Evolutionary conservation across 2,888 invertebrate species (phyloP).

Genomic region (Eurois occulta): DNA sequence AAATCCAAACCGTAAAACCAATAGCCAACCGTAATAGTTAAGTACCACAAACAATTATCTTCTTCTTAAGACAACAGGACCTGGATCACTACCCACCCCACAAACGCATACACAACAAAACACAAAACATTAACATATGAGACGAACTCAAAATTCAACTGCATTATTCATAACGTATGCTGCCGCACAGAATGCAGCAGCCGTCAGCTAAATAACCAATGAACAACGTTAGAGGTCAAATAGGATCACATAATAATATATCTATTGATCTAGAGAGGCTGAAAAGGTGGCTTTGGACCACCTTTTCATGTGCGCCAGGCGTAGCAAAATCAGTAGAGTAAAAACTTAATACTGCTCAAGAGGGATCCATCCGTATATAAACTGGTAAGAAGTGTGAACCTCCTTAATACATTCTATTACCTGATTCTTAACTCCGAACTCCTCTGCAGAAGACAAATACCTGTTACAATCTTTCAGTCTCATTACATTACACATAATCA

Average conservation of each 20-base stretch:
- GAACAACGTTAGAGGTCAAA: slow-evolving; percentile 53
- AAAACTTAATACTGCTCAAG: background rate
- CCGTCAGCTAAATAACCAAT: slow-evolving; percentile 45
- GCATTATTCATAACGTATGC: slow-evolving; percentile 66
- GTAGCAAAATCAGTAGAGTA: too few species aligned
- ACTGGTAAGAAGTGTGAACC: too few species aligned
- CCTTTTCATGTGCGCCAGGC: too few species aligned
- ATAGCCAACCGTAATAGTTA: background rate
- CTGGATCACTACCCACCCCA: slow-evolving; percentile 7
- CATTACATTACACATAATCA: slow-evolving; percentile 6
- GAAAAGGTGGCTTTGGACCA: too few species aligned
- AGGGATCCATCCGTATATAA: too few species aligned
- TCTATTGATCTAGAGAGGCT: too few species aligned
- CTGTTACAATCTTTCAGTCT: background rate
- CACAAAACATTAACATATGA: slow-evolving; percentile 47
- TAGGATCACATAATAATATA: slow-evolving; percentile 37
- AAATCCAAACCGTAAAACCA: background rate
- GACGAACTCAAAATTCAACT: slow-evolving; percentile 64
- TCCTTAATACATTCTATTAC: too few species aligned
- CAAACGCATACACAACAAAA: slow-evolving; percentile 19
- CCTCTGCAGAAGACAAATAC: too few species aligned
- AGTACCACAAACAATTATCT: background rate
- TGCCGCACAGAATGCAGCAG: slow-evolving; percentile 36
- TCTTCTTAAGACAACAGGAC: too few species aligned
- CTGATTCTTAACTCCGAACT: too few species aligned